Percentiles rank a stretch among this genome's conserved stretches.
Conservation (phyloP, 2,888 invertebrate genomes). For the Pemphredon lugubris region DNA sequence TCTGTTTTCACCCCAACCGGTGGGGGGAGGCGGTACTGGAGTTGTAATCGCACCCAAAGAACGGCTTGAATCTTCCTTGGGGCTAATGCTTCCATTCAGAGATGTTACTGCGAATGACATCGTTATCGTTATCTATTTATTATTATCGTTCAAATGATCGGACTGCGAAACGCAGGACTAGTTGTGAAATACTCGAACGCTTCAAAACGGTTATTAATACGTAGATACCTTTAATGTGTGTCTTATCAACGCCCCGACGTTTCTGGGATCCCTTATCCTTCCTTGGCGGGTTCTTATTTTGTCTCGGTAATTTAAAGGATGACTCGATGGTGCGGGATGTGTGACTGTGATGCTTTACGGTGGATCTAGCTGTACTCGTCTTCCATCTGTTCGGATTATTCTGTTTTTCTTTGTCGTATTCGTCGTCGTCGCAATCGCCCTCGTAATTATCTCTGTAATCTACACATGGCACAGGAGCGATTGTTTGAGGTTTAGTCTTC, state of each 20-base stretch:
- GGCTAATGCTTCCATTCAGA: constrained; percentile 63
- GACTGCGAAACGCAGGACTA: background rate
- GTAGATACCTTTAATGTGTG: constrained; percentile 65
- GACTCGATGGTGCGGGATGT: constrained; percentile 66
- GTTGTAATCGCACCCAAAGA: constrained; percentile 57
- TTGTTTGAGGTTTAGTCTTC: constrained; percentile 72
- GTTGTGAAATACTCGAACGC: background rate
- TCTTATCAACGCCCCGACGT: constrained; percentile 73
- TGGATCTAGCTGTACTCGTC: constrained; percentile 73
- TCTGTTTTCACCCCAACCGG: constrained; percentile 83
- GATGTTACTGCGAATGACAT: constrained; percentile 49
- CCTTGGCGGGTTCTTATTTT: constrained; percentile 72
- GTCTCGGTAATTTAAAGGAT: constrained; percentile 71
- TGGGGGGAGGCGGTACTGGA: constrained; percentile 77
- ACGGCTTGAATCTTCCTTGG: constrained; percentile 58
- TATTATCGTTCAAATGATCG: background rate
- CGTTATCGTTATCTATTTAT: background rate
- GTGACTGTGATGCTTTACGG: constrained; percentile 71
- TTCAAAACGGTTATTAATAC: too few relatives aligned
- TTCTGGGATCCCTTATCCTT: constrained; percentile 77
- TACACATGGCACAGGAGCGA: constrained; percentile 69
- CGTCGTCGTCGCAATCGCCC: constrained; percentile 81
- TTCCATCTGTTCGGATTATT: constrained; percentile 79
- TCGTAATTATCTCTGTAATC: constrained; percentile 82
- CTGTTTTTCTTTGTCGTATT: constrained; percentile 75